These are phyloP conservation scores for Zaprionus ornatus DNA, from an alignment of 1,140 invertebrate genomes.

Conservation along the genomic window DNA sequence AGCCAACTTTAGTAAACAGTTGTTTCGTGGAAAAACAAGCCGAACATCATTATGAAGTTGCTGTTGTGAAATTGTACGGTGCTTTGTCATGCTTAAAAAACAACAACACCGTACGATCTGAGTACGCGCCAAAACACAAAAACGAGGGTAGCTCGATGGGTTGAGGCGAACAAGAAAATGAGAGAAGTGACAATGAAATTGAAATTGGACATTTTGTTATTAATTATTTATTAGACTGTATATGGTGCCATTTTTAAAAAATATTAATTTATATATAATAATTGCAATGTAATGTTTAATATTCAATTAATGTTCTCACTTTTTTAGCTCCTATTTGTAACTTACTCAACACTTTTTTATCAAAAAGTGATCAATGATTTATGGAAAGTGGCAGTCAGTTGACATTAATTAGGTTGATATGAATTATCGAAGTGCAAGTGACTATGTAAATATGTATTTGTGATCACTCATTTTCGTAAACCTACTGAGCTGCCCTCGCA, in stretches of 20 bases:
- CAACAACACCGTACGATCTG: conserved; percentile 61
- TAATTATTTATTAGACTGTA: too few relatives aligned
- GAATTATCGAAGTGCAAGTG: too few relatives aligned
- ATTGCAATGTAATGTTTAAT: too few relatives aligned
- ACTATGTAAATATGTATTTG: background rate
- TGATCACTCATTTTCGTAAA: background rate
- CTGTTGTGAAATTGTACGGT: conserved; percentile 82
- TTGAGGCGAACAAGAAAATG: background rate
- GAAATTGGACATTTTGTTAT: background rate
- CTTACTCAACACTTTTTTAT: too few relatives aligned
- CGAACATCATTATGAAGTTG: conserved; percentile 80
- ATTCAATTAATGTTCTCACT: too few relatives aligned
- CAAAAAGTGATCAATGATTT: too few relatives aligned
- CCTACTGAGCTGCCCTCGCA: conserved; percentile 28
- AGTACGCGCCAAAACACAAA: conserved; percentile 75
- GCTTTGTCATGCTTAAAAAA: conserved; percentile 79
- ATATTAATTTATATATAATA: too few relatives aligned
- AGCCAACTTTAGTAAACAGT: conserved; percentile 71
- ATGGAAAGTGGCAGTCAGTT: too few relatives aligned
- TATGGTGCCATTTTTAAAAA: too few relatives aligned
- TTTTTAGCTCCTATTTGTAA: too few relatives aligned
- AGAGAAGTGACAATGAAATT: background rate
- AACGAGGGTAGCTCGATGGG: conserved; percentile 23
- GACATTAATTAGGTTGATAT: too few relatives aligned
- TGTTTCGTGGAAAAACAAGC: conserved; percentile 82